Evolutionary conservation across 2,888 invertebrate species (phyloP).

Genomic region (Drosophila siamana): DNA sequence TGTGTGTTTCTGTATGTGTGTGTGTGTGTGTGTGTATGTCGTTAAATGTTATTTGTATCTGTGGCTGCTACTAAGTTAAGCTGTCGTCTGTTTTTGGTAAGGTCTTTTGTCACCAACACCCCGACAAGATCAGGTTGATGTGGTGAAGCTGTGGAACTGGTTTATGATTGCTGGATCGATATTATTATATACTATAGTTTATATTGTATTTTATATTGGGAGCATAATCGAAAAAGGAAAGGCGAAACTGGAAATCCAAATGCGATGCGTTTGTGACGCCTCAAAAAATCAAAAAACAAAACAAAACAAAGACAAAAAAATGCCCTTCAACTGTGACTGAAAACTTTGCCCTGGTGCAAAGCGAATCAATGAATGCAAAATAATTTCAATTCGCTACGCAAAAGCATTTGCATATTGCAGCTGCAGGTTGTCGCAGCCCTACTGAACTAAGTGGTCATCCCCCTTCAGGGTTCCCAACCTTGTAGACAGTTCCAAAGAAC

Average conservation of each 20-base stretch:
- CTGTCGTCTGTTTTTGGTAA: conserved; percentile 31
- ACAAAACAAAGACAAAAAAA: not conserved
- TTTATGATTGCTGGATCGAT: conserved; percentile 36
- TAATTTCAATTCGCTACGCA: conserved; percentile 68
- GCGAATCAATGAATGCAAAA: conserved; percentile 55
- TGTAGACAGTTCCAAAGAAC: conserved; percentile 60
- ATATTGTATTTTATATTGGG: conserved; percentile 18
- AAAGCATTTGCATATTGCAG: conserved; percentile 74
- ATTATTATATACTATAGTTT: conserved; percentile 7
- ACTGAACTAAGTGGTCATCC: not conserved
- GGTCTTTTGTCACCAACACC: conserved; percentile 24
- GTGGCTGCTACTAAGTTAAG: conserved; percentile 28
- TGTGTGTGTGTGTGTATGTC: conserved; percentile 14
- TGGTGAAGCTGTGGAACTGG: conserved; percentile 57
- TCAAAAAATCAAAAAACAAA: conserved; percentile 15
- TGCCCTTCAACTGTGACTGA: conserved; percentile 63
- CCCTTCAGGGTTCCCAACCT: not conserved
- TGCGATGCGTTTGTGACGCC: conserved; percentile 1
- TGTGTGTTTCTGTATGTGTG: conserved; percentile 13
- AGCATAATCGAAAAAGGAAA: conserved; percentile 51
- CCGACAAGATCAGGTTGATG: conserved; percentile 12
- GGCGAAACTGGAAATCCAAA: conserved; percentile 25
- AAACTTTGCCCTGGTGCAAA: conserved; percentile 35
- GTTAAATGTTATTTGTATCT: conserved; percentile 2
- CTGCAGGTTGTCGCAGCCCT: conserved; percentile 48